These are phyloP conservation scores for Cyprinus carpio DNA, from an alignment of 2,113 vertebrate species.

Conservation along the genomic window DNA sequence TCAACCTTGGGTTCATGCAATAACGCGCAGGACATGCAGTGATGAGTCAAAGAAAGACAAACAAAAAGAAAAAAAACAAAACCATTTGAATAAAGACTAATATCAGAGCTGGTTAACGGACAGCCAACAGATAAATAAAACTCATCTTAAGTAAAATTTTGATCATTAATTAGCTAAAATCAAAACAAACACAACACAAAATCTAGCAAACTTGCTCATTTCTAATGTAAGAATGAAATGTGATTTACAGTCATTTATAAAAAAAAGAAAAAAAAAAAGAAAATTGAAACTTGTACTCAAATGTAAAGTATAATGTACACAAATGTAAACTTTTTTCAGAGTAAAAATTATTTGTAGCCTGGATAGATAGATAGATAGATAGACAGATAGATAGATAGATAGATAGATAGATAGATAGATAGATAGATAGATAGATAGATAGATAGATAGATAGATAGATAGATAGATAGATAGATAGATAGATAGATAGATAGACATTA, in stretches of 20 bases:
- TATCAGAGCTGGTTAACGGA: not conserved
- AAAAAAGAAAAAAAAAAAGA: not conserved
- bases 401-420: too few species aligned
- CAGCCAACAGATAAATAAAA: not conserved
- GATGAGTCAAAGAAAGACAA: conserved; percentile 60
- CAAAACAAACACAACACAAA: not conserved
- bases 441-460: too few species aligned
- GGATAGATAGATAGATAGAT: not conserved
- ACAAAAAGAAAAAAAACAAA: conserved; percentile 4
- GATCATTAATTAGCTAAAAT: not conserved
- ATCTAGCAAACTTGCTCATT: not conserved
- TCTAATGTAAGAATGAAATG: not conserved
- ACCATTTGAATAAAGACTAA: conserved; percentile 21
- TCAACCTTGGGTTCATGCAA: conserved; percentile 81
- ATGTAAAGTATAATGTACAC: not conserved
- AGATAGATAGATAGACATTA: too few species aligned
- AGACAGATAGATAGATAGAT: too few species aligned
- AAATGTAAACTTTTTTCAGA: not conserved
- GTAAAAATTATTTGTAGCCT: not conserved
- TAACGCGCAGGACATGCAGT: conserved; percentile 66
- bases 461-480: too few species aligned
- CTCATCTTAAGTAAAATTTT: not conserved
- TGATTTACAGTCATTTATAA: not conserved
- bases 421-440: too few species aligned
- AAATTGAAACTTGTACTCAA: not conserved